Evolutionary conservation across 2,113 vertebrate species (phyloP).

Genomic region (Macheiramphus alcinus): DNA sequence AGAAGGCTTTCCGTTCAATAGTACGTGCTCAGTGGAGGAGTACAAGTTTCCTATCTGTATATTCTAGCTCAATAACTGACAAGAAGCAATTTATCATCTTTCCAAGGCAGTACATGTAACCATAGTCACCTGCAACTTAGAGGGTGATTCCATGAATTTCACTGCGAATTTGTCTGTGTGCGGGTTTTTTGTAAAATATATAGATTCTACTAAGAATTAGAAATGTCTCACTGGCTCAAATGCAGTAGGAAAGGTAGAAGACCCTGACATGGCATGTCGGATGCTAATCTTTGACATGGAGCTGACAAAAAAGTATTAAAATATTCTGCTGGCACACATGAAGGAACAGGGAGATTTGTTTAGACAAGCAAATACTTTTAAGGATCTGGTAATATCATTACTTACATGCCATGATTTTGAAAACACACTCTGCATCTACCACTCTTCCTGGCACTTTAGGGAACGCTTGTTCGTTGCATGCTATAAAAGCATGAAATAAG

Average conservation of each 20-base stretch:
- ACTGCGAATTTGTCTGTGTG: neutral
- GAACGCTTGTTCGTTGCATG: fast-evolving
- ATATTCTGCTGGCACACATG: neutral
- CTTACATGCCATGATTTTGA: neutral
- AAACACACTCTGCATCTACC: neutral
- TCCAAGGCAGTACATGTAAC: neutral
- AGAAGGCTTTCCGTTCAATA: neutral
- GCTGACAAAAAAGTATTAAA: neutral
- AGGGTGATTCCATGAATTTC: neutral
- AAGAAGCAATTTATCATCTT: neutral
- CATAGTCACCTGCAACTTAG: neutral
- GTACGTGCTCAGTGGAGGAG: neutral
- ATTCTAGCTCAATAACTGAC: neutral
- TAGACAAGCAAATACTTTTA: neutral
- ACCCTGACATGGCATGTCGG: neutral
- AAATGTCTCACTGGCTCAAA: neutral
- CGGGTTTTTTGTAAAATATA: neutral
- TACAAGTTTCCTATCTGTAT: neutral
- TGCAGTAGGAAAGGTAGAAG: neutral
- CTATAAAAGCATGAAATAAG: neutral
- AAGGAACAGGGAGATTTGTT: neutral
- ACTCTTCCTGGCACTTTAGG: neutral
- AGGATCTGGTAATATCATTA: neutral
- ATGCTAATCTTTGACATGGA: neutral
- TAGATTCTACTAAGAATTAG: neutral